Evolutionary conservation across 2,888 invertebrate species (phyloP), one percentile per base, ranked within the genome.

Genomic region (Petrophora chlorosata): DNA sequence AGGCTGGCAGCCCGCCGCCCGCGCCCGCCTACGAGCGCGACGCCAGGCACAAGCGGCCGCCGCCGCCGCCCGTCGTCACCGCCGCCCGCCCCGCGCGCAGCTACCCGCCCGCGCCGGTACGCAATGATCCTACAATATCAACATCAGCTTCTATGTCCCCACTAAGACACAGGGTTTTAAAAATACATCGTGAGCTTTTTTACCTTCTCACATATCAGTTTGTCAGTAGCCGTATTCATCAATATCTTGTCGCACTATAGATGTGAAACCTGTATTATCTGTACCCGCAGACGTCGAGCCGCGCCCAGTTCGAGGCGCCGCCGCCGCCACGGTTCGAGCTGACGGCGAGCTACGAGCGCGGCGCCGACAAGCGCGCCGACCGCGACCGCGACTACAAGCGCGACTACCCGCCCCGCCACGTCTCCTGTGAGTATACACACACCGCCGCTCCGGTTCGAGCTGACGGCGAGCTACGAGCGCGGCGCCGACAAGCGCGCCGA

Each of bases 311-410:
- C 63, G 92, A 92, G 63, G 89, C 92, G 32, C 92, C 92, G 28
- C 91, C 92, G 38, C 91, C 92, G 51, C 92, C 92, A 19, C 90
- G 92, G 28, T 92, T 92, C 74, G 92, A 92, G 63, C 68, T 90
- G 69, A 61, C 84, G 4, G 71, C 87, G 3, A 68, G 61, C 59
- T 85, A 89, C 68, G 90, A 90, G 22, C 86, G 90, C 60, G 71
- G 77, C 54, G 53, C 71, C 0, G 86, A 86, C 69, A 88, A 88
- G 65, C 79, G 87, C 8, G 86, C 88, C 41, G 76, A 87, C 40
- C 84, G 85, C 39, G 88, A 88, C n/a, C 79, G 89, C 8, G 90
- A 90, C 61, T 90, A 90, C 73, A 90, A 89, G 63, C 77, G 90
- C 0, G 85, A 86, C 42, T 90, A 91, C 56, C 83, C 85, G 56